Percentiles rank a stretch among this genome's conserved stretches.
These are phyloP conservation scores for Drosophila ochracea DNA, from an alignment of 2,888 invertebrate species.

Conservation along the genomic window DNA sequence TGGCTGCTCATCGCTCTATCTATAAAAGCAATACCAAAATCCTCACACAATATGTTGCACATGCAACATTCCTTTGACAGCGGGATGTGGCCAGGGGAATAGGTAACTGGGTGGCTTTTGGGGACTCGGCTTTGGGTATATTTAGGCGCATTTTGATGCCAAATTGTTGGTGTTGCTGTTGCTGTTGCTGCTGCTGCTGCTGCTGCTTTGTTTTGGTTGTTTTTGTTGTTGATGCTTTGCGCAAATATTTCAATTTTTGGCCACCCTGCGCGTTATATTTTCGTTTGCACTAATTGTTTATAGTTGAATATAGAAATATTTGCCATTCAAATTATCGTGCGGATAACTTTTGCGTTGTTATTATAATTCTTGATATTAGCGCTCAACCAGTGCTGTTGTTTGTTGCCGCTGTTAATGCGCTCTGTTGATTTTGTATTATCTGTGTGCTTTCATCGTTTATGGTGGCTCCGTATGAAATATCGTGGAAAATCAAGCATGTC, in stretches of 20 bases:
- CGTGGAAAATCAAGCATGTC: not conserved
- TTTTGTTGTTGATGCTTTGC: constrained; percentile 15
- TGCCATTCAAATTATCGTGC: constrained; percentile 75
- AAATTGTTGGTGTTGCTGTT: constrained; percentile 14
- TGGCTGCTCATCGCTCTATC: constrained; percentile 13
- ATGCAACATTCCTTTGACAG: not conserved
- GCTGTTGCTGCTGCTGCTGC: constrained; percentile 14
- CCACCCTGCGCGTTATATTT: constrained; percentile 51
- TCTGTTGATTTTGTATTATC: constrained; percentile 33
- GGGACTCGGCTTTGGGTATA: constrained; percentile 58
- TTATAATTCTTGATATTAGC: constrained; percentile 52
- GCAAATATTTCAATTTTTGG: constrained; percentile 70
- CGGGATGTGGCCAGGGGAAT: not conserved
- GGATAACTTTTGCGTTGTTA: constrained; percentile 53
- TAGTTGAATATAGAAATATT: constrained; percentile 77
- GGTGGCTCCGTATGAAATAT: not conserved
- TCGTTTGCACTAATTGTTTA: constrained; percentile 76
- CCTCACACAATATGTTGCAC: constrained; percentile 58
- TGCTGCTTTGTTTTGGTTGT: constrained; percentile 14
- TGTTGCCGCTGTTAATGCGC: constrained; percentile 41
- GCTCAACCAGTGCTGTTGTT: constrained; percentile 17
- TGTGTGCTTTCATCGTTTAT: constrained; percentile 17
- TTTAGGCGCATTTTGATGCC: constrained; percentile 69
- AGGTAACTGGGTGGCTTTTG: not conserved
- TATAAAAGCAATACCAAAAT: constrained; percentile 73